phyloP scores from a whole-genome alignment of 92 coral and sea anemone species.

The Scolanthus callimorphus region DNA sequence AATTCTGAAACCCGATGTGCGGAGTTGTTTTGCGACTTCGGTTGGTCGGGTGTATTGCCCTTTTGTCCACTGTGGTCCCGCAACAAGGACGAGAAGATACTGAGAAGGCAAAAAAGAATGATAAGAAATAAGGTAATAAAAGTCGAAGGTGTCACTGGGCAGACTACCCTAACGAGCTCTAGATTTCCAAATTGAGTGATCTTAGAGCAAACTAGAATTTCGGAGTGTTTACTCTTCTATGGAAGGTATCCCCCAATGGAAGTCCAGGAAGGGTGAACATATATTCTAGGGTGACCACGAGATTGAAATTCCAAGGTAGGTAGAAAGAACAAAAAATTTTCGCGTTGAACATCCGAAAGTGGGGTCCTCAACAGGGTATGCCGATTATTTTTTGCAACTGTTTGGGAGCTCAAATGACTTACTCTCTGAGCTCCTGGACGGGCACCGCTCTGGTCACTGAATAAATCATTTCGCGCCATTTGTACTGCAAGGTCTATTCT shows the following conservation, averaged over 20 bases:
- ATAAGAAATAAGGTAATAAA: no score
- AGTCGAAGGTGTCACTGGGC: no score
- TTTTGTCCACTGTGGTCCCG: conserved; percentile 24
- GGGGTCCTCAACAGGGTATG: not conserved
- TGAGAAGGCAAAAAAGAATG: not conserved
- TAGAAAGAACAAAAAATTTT: no score
- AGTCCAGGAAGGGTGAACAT: no score
- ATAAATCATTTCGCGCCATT: conserved; percentile 21
- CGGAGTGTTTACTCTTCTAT: no score
- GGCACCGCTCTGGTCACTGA: conserved; percentile 16
- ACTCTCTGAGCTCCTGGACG: conserved; percentile 19
- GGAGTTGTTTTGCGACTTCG: conserved; percentile 14
- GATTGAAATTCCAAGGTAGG: no score
- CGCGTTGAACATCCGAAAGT: no score
- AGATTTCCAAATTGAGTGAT: no score
- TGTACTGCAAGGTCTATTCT: conserved; percentile 38
- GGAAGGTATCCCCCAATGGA: no score
- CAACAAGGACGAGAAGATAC: conserved; percentile 24
- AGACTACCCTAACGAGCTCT: no score
- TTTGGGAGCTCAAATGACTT: not conserved
- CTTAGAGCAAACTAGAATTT: no score
- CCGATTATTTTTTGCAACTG: not conserved
- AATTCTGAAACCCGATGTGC: conserved; percentile 11
- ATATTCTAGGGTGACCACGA: no score
- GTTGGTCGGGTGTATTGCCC: conserved; percentile 16